These are phyloP conservation scores for Peromyscus leucopus DNA, from an alignment of 2,113 vertebrate genomes.

Conservation along the genomic window DNA sequence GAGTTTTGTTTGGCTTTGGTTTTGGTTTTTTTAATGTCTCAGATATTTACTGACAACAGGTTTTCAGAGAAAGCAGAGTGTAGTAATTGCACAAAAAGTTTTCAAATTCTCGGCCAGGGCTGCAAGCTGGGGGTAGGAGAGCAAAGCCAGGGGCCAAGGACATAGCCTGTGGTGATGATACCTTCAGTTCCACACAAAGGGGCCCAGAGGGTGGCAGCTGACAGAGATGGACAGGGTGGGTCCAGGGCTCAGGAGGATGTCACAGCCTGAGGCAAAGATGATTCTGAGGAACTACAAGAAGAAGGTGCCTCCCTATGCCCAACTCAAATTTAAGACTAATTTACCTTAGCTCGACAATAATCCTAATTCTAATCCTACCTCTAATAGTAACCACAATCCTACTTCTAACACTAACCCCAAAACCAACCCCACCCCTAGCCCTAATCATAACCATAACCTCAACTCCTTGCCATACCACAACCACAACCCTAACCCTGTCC, in stretches of 20 bases:
- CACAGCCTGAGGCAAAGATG: neutral
- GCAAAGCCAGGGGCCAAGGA: too few relatives aligned
- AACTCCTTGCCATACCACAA: neutral
- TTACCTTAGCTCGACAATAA: neutral
- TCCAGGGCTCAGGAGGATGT: neutral
- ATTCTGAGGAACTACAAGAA: neutral
- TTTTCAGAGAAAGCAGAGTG: neutral
- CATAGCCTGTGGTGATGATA: rapidly evolving
- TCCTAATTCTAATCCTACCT: too few relatives aligned
- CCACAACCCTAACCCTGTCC: neutral
- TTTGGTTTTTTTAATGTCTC: conserved; percentile 15
- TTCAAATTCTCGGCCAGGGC: too few relatives aligned
- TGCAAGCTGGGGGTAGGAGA: neutral
- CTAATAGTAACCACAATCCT: neutral
- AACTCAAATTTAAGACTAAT: neutral
- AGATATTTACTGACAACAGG: conserved; percentile 7
- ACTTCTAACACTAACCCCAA: neutral
- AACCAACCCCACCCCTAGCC: neutral
- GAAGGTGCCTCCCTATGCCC: neutral
- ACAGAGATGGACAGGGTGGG: too few relatives aligned
- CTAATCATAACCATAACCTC: neutral
- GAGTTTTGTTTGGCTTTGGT: neutral
- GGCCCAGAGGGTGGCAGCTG: neutral
- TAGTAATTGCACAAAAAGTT: neutral
- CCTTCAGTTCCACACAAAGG: rapidly evolving